Evolutionary conservation across 2,797 vertebrate species (phyloP), one percentile per base, ranked within the genome.

Genomic region (Neomorphus geoffroyi): DNA sequence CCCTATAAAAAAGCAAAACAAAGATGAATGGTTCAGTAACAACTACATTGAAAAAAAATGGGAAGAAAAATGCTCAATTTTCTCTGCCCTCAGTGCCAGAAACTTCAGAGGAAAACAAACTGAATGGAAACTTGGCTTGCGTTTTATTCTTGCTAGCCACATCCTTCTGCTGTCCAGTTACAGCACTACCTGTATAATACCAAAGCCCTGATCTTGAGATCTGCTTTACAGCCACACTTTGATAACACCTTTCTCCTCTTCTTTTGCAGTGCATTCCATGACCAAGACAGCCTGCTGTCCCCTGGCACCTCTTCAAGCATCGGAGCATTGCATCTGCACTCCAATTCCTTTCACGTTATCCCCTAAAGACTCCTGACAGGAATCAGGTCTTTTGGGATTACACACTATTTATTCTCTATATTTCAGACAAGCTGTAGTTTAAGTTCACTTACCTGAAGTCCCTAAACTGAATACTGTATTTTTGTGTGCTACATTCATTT

Each of bases 1-100:
- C 46, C 86, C 92, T 95, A 67, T 30, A 69, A 92, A 90, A 92
- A 85, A 84, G 33, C 19, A 93, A 88, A 92, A 81, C 5, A 73
- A 94, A 94, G 57, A 24, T n/a, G 46, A 90, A 93, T 48, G 57
- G 12, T 53, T 90, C 61, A 84, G 51, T 70, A 84, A 61, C 60
- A 90, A 86, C n/a, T 54, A 51, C 18, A 67, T 32, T 24, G 64
- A 46, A 41, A n/a, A 41, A 71, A 72, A 24, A 2, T 15, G 81
- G 5, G 8, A 28, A 85, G 43, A 45, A 26, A 77, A 46, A 30
- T 73, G 35, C 16, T 90, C 43, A 79, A 72, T 89, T 86, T 77
- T 93, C n/a, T 67, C 23, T 51, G 48, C 28, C 82, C 13, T 77
- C 5, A 0, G 16, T 35, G 80, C 6, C 70, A 92, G 61, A 72